phyloP scores from a whole-genome alignment of 2,888 invertebrate genomes.

The Platycheirus rosarum region DNA sequence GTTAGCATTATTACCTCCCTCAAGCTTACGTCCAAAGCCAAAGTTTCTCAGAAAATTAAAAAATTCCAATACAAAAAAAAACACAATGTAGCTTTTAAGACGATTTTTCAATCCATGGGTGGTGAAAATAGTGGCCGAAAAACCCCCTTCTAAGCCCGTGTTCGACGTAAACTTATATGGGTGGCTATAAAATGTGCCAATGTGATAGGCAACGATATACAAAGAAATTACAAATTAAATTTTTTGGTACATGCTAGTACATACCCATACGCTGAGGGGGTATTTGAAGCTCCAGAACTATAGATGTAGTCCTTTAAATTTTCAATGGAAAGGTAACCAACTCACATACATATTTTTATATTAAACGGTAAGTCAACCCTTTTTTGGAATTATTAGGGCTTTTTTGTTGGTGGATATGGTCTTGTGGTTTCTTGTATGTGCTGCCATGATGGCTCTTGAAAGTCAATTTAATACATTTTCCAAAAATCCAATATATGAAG shows the following conservation, averaged over 20 bases:
- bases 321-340: background rate
- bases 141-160: background rate
- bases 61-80: slow-evolving; percentile 5
- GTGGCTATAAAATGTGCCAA: slow-evolving; percentile 2
- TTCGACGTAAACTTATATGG: background rate
- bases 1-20: too few relatives aligned
- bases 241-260: too few relatives aligned
- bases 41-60: slow-evolving; percentile 2
- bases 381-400: slow-evolving; percentile 14
- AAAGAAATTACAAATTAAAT: slow-evolving; percentile 2
- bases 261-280: background rate
- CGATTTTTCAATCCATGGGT: background rate
- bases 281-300: background rate
- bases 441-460: slow-evolving; percentile 3
- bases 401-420: background rate
- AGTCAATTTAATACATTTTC: slow-evolving; percentile 13
- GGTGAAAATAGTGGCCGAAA: background rate
- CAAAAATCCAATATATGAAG: background rate
- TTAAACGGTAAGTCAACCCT: background rate
- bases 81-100: slow-evolving; percentile 5
- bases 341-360: too few relatives aligned
- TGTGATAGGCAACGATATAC: background rate
- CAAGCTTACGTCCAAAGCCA: slow-evolving; percentile 1
- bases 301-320: background rate
- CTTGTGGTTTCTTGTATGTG: slow-evolving; percentile 1